Conservation (phyloP, 2,888 invertebrate genomes). For the Pardosa pseudoannulata region DNA sequence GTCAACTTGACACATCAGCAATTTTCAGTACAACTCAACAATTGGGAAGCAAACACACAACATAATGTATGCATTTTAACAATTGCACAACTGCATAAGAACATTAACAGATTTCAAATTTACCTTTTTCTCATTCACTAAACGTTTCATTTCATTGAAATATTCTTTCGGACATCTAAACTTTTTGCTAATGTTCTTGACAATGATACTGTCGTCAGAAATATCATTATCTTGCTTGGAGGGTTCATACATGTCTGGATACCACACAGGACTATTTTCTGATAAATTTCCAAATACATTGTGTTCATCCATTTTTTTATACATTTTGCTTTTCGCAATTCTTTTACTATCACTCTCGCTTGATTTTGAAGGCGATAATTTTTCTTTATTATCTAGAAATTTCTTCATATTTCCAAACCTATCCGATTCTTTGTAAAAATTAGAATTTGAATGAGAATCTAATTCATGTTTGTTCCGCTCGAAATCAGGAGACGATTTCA, state of each 20-base stretch:
- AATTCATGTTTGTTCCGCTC: too few species aligned
- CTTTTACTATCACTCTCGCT: background rate
- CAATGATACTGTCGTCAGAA: conserved; percentile 73
- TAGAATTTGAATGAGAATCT: too few species aligned
- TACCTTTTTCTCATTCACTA: conserved; percentile 56
- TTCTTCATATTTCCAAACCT: background rate
- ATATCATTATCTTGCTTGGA: conserved; percentile 51
- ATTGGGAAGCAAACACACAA: too few species aligned
- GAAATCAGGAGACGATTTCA: too few species aligned
- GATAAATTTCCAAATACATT: conserved; percentile 61
- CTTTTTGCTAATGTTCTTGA: conserved; percentile 74
- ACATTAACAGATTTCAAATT: too few species aligned
- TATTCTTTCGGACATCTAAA: conserved; percentile 72
- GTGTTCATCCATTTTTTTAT: conserved; percentile 8
- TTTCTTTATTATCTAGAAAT: background rate
- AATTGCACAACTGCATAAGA: too few species aligned
- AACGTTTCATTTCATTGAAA: conserved; percentile 49
- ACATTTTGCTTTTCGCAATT: background rate
- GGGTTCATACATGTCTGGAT: conserved; percentile 29
- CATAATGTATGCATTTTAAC: too few species aligned
- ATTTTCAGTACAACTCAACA: too few species aligned
- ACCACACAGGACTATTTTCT: conserved; percentile 30
- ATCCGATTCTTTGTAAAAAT: background rate
- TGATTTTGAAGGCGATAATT: too few species aligned
- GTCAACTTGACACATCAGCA: too few species aligned